Evolutionary conservation across 2,888 invertebrate genomes (phyloP).

Genomic region (Drosophila mimetica): DNA sequence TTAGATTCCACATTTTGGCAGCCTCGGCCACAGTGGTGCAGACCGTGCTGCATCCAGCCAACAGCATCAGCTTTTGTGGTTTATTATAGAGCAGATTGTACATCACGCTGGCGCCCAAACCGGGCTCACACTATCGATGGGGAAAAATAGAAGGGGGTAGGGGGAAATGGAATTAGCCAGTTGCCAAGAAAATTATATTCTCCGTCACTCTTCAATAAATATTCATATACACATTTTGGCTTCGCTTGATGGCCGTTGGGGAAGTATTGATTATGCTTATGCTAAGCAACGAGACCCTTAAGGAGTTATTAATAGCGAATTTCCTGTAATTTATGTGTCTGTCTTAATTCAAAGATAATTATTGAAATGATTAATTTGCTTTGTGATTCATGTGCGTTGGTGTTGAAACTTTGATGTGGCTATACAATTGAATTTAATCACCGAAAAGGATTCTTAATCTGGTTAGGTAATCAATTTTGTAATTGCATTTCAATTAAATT

Average conservation of each 20-base stretch:
- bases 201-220: slow-evolving; percentile 22
- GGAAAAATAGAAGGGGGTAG: slow-evolving; percentile 16
- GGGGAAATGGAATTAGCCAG: slow-evolving; percentile 48
- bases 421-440: not conserved
- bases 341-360: slow-evolving; percentile 13
- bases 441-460: not conserved
- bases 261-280: slow-evolving; percentile 24
- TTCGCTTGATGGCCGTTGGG: slow-evolving; percentile 11
- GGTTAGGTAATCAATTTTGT: not conserved
- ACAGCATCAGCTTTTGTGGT: slow-evolving; percentile 95
- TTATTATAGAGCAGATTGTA: slow-evolving; percentile 98
- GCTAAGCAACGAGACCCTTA: slow-evolving; percentile 8
- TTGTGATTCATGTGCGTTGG: not conserved
- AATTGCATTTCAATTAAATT: no score
- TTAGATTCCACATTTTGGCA: slow-evolving; percentile 99
- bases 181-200: slow-evolving; percentile 28
- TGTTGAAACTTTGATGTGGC: not conserved
- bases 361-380: slow-evolving; percentile 17
- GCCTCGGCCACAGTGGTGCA: slow-evolving; percentile 99
- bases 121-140: slow-evolving; percentile 96
- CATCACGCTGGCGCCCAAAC: slow-evolving; percentile 98
- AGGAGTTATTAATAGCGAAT: slow-evolving; percentile 20
- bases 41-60: slow-evolving; percentile 99
- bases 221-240: slow-evolving; percentile 16
- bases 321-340: slow-evolving; percentile 16